phyloP scores from a whole-genome alignment of 2,797 vertebrate genomes.

The Rhynchotus rufescens region DNA sequence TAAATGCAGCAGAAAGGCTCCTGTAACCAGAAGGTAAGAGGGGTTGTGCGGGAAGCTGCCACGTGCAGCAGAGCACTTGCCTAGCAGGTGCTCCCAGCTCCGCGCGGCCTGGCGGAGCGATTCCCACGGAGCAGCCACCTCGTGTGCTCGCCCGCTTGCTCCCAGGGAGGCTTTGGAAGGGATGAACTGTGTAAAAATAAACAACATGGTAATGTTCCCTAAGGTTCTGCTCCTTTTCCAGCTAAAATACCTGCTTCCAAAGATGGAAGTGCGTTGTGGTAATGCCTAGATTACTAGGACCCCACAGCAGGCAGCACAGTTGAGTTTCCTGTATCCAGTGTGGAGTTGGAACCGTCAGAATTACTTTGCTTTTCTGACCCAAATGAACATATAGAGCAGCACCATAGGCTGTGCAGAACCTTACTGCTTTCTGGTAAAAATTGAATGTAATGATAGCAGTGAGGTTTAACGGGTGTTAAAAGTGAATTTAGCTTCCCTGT shows the following conservation, averaged over 20 bases:
- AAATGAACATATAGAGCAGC: not conserved
- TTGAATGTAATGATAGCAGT: not conserved
- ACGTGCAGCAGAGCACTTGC: not conserved
- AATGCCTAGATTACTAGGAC: not conserved
- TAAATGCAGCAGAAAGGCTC: not conserved
- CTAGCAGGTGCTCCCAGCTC: not conserved
- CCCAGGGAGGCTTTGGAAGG: not conserved
- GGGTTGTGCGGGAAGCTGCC: not conserved
- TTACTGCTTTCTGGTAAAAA: not conserved
- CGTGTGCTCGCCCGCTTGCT: not conserved
- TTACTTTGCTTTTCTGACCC: not conserved
- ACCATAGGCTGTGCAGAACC: not conserved
- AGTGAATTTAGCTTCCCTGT: slow-evolving; percentile 4
- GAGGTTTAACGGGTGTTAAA: not conserved
- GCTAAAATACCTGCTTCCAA: not conserved
- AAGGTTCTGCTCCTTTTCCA: not conserved
- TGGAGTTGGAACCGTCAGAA: not conserved
- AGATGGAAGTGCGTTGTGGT: not conserved
- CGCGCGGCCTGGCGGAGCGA: not conserved
- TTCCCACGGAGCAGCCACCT: not conserved
- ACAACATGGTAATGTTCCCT: not conserved
- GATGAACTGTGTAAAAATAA: not conserved
- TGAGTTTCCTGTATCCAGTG: not conserved
- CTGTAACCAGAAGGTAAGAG: not conserved
- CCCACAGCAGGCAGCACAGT: not conserved